Conservation (phyloP, 2,888 invertebrate species). For the Ischnura elegans region DNA sequence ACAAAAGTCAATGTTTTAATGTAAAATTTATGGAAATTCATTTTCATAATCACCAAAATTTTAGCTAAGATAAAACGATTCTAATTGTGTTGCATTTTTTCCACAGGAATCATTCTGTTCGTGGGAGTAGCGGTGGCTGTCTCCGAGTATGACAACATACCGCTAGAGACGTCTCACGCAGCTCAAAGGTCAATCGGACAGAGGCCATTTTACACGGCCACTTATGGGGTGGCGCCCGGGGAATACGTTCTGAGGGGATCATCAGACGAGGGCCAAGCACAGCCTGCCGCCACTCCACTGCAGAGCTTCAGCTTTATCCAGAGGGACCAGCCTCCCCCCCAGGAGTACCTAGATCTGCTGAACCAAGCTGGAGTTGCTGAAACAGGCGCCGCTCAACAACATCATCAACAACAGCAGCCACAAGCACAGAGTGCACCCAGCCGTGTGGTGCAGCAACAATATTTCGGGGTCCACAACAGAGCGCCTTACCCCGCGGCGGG, state of each 20-base stretch:
- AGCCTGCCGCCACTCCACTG: not conserved
- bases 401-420: not conserved
- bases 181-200: not conserved
- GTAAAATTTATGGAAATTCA: too few relatives aligned
- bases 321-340: conserved; percentile 7
- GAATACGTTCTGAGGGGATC: conserved; percentile 47
- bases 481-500: conserved; percentile 30
- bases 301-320: conserved; percentile 3
- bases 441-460: conserved; percentile 42
- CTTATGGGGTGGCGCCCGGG: conserved; percentile 48
- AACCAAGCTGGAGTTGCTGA: not conserved
- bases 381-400: not conserved
- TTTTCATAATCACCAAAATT: too few relatives aligned
- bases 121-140: conserved; percentile 9
- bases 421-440: not conserved
- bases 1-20: too few relatives aligned
- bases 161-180: conserved; percentile 18
- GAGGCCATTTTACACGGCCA: conserved; percentile 31
- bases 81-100: not conserved
- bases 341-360: conserved; percentile 41
- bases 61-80: too few relatives aligned
- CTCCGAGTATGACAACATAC: conserved; percentile 50
- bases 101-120: conserved; percentile 22
- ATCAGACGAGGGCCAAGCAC: not conserved
- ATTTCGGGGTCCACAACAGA: conserved; percentile 7